Base-by-base conservation (phyloP, 2,888 invertebrate species). In the Ceramica pisi region DNA sequence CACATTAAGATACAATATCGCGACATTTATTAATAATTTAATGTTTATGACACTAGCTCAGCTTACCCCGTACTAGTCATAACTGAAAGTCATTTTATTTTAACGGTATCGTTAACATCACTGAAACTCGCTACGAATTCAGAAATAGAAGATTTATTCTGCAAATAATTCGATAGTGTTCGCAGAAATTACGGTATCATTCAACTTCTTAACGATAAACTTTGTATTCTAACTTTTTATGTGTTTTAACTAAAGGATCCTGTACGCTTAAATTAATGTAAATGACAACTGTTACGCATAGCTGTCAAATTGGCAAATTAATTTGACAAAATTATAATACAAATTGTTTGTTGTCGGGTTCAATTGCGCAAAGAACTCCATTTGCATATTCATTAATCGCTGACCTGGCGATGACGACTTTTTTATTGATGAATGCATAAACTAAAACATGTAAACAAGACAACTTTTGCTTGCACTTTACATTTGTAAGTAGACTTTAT, bases 311-410 rank as follows among this genome's bases (percentile, higher is more conserved):
- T 65, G 63, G 51, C 67, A 82, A 72, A 75, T 72, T 53, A 71
- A 66, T 61, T 53, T 59, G 55, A 67, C 48, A 35, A 89, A 90
- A 94, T 94, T 94, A 91, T 90, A 92, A 93, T 94, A 93, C 87
- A 90, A 93, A 94, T 92, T 90, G 92, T 90, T 91, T 89, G 90
- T 86, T 91, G 92, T 90, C 89, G 88, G 85, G 91, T 91, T 93
- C 89, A 94, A 94, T 93, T 90, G 93, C 88, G 92, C 90, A 91
- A 90, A 92, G 87, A 90, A 90, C 86, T 89, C 84, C 89, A 91
- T 93, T 89, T 93, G 89, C 92, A 94, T 94, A 94, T 94, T 94
- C 91, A 94, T 93, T 90, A 92, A 88, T 91, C 89, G 90, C 77
- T 88, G 90, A 89, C 89, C 90, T 87, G 85, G 75, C 80, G 56